Evolutionary conservation across 2,888 invertebrate genomes (phyloP).

Genomic region (Andrena bicolor): DNA sequence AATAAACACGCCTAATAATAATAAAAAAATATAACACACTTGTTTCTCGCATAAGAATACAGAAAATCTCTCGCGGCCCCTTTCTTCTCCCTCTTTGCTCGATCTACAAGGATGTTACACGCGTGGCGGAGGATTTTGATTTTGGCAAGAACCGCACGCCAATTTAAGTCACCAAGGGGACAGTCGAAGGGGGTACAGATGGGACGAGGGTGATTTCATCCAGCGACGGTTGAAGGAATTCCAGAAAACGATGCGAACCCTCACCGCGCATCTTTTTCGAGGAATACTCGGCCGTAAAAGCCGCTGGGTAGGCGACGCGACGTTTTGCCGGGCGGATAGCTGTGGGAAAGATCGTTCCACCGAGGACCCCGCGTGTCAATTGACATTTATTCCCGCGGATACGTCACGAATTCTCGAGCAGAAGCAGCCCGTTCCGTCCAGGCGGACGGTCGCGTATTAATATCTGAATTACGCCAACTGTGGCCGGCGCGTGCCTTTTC

Average conservation of each 20-base stretch:
- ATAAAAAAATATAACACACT: too few relatives aligned
- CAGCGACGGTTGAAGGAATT: not conserved
- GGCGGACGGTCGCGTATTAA: slow-evolving; percentile 57
- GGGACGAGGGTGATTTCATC: not conserved
- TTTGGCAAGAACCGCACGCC: not conserved
- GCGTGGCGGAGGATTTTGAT: not conserved
- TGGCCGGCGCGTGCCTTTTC: slow-evolving; percentile 27
- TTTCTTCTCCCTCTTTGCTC: not conserved
- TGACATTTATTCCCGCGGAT: slow-evolving; percentile 73
- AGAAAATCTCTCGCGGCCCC: not conserved
- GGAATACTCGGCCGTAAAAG: slow-evolving; percentile 18
- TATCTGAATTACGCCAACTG: slow-evolving; percentile 62
- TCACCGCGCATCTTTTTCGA: slow-evolving; percentile 34
- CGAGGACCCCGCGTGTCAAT: slow-evolving; percentile 73
- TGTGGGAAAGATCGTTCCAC: slow-evolving; percentile 71
- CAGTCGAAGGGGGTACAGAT: not conserved
- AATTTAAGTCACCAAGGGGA: not conserved
- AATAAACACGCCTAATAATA: too few relatives aligned
- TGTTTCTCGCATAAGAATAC: too few relatives aligned
- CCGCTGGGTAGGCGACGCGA: slow-evolving; percentile 13
- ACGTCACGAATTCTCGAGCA: slow-evolving; percentile 69
- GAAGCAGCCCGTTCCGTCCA: slow-evolving; percentile 29
- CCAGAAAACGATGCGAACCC: slow-evolving; percentile 10
- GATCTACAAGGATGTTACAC: not conserved
- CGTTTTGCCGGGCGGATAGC: slow-evolving; percentile 29